Evolutionary conservation across 2,888 invertebrate genomes (phyloP).

Genomic region (Leptinotarsa tumamoca): DNA sequence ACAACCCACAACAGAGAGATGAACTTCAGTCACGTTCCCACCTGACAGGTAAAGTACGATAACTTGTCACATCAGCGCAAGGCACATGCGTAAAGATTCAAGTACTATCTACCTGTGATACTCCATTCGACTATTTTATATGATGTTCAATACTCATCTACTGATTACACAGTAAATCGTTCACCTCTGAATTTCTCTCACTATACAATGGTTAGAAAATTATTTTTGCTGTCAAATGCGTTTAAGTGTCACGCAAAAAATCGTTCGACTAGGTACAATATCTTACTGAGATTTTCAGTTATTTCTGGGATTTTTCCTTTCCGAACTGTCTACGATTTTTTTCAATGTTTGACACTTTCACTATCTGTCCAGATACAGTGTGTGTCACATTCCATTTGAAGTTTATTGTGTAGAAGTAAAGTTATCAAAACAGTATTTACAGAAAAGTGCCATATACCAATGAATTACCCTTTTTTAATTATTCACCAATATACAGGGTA

Average conservation of each 20-base stretch:
- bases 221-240: too few species aligned
- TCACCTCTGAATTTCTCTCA: background rate
- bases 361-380: too few species aligned
- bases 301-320: background rate
- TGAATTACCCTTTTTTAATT: too few species aligned
- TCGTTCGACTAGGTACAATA: too few species aligned
- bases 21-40: constrained; percentile 11
- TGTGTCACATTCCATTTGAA: too few species aligned
- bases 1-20: constrained; percentile 12
- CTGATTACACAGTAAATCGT: background rate
- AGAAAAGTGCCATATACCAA: too few species aligned
- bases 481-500: too few species aligned
- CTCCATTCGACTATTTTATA: background rate
- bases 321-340: too few species aligned
- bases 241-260: too few species aligned
- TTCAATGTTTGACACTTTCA: too few species aligned
- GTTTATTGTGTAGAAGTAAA: too few species aligned
- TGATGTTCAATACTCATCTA: background rate
- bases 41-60: constrained; percentile 16
- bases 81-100: constrained; percentile 16
- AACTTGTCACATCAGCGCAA: constrained; percentile 8
- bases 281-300: background rate
- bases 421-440: too few species aligned
- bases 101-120: constrained; percentile 12
- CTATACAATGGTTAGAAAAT: background rate